Evolutionary conservation across 2,797 vertebrate species (phyloP).

Genomic region (Squalus acanthias): DNA sequence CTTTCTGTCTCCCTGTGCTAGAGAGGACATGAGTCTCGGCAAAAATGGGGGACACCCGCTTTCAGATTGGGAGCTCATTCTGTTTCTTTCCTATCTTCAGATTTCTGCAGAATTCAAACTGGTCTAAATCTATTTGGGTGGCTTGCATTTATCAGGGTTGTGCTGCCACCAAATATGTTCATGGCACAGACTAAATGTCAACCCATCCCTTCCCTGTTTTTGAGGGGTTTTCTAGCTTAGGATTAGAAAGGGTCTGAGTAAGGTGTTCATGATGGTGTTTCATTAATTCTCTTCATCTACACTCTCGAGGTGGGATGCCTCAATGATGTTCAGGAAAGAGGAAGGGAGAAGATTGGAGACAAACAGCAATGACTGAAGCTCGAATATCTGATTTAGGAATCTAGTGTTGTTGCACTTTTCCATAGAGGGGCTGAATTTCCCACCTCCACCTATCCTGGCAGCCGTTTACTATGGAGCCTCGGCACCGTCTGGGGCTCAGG

Average conservation of each 20-base stretch:
- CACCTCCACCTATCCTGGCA: background rate
- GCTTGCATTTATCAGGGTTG: background rate
- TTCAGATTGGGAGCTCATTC: background rate
- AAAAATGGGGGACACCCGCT: background rate
- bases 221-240: background rate
- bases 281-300: background rate
- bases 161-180: background rate
- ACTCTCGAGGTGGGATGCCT: background rate
- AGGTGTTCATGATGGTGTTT: background rate
- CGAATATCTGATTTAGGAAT: background rate
- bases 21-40: background rate
- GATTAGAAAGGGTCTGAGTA: background rate
- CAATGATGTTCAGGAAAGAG: background rate
- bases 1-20: background rate
- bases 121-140: background rate
- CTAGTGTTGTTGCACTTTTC: background rate
- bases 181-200: background rate
- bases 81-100: background rate
- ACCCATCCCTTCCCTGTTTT: background rate
- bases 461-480: background rate
- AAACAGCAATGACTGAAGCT: background rate
- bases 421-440: background rate
- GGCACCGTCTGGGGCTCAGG: conserved; percentile 23
- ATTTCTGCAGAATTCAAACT: background rate
- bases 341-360: background rate